phyloP scores from a whole-genome alignment of 2,888 invertebrate genomes.

The Pegoplata infirma region DNA sequence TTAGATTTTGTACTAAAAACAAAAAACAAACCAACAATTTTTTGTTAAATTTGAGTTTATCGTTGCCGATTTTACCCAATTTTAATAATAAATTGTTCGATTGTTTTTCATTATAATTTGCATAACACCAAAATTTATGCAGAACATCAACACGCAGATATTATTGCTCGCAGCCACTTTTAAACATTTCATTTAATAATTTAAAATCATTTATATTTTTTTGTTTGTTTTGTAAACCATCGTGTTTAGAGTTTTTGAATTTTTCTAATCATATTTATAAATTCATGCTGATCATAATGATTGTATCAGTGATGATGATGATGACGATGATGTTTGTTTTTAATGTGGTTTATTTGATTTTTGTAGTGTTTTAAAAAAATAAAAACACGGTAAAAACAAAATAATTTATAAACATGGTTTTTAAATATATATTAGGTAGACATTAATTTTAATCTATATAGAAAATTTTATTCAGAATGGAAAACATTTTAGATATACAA shows the following conservation, averaged over 20 bases:
- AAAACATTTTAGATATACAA: too few species aligned
- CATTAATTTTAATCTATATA: too few species aligned
- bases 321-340: background rate
- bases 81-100: conserved; percentile 76
- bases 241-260: conserved; percentile 9
- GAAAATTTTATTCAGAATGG: too few species aligned
- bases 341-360: conserved; percentile 31
- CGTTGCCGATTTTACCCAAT: background rate
- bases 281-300: background rate
- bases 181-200: conserved; percentile 43
- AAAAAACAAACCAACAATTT: conserved; percentile 53
- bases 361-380: conserved; percentile 10
- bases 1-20: too few species aligned
- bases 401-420: conserved; percentile 54
- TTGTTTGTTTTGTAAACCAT: background rate
- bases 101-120: conserved; percentile 65
- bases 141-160: conserved; percentile 78
- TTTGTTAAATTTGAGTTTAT: conserved; percentile 39
- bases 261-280: conserved; percentile 25
- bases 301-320: conserved; percentile 27
- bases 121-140: conserved; percentile 74
- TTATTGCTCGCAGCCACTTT: conserved; percentile 78
- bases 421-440: too few species aligned
- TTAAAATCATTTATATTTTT: conserved; percentile 29
- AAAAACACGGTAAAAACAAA: conserved; percentile 45